These are phyloP conservation scores for Neodon shergylaensis DNA, from an alignment of 2,113 vertebrate species.

Conservation along the genomic window DNA sequence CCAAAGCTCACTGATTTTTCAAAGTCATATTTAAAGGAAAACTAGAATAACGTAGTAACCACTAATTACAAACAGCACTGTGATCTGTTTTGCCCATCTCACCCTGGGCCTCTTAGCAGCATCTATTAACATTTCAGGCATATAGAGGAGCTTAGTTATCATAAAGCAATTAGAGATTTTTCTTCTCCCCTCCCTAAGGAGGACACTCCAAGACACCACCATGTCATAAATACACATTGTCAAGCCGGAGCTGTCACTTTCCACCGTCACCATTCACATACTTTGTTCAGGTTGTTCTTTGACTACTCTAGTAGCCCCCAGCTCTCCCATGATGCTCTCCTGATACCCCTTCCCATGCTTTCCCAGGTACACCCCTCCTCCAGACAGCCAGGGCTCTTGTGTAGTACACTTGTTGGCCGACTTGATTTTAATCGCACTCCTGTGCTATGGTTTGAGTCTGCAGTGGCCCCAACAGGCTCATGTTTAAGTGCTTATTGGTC, in stretches of 20 bases:
- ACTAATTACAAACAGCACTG: neutral
- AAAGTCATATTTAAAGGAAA: conserved; percentile 57
- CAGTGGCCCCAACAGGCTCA: neutral
- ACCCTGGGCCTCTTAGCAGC: neutral
- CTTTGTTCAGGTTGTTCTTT: conserved; percentile 15
- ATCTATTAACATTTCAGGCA: conserved; percentile 24
- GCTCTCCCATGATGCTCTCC: neutral
- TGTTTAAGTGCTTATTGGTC: neutral
- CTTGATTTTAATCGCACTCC: neutral
- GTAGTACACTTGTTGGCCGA: neutral
- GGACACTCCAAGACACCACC: neutral
- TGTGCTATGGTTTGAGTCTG: neutral
- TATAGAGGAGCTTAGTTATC: neutral
- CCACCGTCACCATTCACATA: neutral
- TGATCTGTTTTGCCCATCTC: neutral
- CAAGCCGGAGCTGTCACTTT: neutral
- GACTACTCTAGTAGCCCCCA: conserved; percentile 1
- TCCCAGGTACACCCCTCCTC: neutral
- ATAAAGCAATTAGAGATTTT: neutral
- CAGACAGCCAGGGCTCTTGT: neutral
- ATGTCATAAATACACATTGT: neutral
- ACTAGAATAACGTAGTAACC: neutral
- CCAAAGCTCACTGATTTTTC: conserved; percentile 36
- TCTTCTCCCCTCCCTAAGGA: neutral
- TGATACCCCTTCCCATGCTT: neutral